Conservation (phyloP, 2,113 vertebrate species). For the Arizona elegans region DNA sequence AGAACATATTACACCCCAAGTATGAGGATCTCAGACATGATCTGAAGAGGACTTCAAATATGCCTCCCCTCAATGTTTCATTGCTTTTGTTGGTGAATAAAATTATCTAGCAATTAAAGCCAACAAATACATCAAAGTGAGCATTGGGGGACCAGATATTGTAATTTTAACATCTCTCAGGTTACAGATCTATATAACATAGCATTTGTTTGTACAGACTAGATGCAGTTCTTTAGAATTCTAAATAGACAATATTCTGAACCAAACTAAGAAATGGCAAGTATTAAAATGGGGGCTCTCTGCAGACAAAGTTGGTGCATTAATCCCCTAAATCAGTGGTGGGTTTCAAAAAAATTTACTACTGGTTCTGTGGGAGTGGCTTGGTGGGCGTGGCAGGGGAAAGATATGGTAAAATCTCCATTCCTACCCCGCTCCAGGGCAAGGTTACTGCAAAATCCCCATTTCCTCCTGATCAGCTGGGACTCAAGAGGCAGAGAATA, state of each 20-base stretch:
- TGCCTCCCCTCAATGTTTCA: background rate
- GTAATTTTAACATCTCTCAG: background rate
- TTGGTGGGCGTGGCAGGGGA: too few species aligned
- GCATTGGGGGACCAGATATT: background rate
- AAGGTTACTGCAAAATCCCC: too few species aligned
- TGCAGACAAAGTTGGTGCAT: background rate
- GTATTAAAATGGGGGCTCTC: background rate
- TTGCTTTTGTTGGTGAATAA: background rate
- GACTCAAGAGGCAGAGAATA: too few species aligned
- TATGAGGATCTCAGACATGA: background rate
- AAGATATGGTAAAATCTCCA: too few species aligned
- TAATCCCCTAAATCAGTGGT: background rate
- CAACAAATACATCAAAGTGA: background rate
- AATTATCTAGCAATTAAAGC: background rate
- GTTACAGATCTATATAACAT: background rate
- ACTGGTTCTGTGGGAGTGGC: too few species aligned
- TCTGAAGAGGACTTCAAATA: background rate
- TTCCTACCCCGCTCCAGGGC: too few species aligned
- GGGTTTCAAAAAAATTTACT: too few species aligned
- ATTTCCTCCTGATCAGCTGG: too few species aligned
- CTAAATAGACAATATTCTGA: background rate
- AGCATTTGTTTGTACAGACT: background rate
- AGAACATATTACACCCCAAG: background rate
- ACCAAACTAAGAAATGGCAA: background rate
- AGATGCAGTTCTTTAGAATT: background rate